These are phyloP conservation scores for Hassar affinis DNA, from an alignment of 2,113 vertebrate species.

Conservation along the genomic window DNA sequence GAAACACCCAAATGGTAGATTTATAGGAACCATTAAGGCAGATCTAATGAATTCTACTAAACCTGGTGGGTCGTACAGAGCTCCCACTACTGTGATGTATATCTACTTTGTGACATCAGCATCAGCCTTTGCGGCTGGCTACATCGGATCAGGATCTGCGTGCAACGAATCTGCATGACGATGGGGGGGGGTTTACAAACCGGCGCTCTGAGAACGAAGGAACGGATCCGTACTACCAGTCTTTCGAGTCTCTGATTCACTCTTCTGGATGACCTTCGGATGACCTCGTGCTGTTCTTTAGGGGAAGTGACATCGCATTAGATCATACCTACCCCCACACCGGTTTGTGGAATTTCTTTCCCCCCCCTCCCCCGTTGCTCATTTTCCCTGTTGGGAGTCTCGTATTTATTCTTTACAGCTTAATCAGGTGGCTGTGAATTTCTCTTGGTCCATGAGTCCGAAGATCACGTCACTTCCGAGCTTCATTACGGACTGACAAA, in stretches of 20 bases:
- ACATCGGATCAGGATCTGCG: not conserved
- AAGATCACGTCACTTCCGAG: constrained; percentile 39
- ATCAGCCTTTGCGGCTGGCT: not conserved
- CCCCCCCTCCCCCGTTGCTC: constrained; percentile 6
- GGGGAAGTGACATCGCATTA: constrained; percentile 29
- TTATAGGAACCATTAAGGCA: not conserved
- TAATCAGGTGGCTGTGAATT: not conserved
- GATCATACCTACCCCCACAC: not conserved
- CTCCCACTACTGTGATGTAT: not conserved
- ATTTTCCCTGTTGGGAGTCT: not conserved
- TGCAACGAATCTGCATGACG: not conserved
- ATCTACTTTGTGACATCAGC: not conserved
- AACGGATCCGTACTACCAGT: not conserved
- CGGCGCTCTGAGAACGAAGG: not conserved
- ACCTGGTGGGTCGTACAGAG: constrained; percentile 29
- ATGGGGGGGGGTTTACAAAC: constrained; percentile 26
- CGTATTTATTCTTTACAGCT: constrained; percentile 27
- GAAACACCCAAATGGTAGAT: not conserved
- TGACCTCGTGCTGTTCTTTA: not conserved
- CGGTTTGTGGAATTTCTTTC: constrained; percentile 3
- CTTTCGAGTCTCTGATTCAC: constrained; percentile 22
- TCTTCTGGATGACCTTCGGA: not conserved
- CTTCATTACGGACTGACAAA: constrained; percentile 6
- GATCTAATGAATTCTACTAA: not conserved
- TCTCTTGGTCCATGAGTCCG: constrained; percentile 22